Evolutionary conservation across 2,797 vertebrate genomes (phyloP).

Genomic region (Mormyrus hasselquistii): DNA sequence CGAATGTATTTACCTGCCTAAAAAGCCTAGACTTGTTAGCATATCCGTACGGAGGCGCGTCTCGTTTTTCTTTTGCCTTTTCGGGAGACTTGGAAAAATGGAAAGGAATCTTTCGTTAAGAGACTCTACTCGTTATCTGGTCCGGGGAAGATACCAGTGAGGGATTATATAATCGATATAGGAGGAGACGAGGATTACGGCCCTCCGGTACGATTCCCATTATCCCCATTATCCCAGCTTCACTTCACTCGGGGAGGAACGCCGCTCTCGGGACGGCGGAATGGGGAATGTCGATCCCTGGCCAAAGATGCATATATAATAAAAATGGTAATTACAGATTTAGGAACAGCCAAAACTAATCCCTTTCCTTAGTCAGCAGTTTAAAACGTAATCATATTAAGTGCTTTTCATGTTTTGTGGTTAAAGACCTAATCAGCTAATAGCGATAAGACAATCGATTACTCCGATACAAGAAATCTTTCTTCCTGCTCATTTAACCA

Average conservation of each 20-base stretch:
- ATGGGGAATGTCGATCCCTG: background rate
- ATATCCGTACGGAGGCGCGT: background rate
- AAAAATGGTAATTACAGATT: background rate
- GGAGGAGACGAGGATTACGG: background rate
- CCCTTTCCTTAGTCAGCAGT: background rate
- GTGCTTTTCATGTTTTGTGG: background rate
- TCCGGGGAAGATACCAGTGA: background rate
- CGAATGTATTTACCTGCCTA: background rate
- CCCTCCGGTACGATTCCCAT: background rate
- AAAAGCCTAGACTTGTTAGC: background rate
- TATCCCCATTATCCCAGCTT: background rate
- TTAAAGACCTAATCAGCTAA: background rate
- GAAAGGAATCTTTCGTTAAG: background rate
- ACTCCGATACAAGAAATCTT: background rate
- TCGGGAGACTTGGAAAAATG: background rate
- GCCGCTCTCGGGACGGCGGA: background rate
- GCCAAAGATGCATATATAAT: background rate
- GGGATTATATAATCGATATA: background rate
- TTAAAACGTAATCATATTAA: slow-evolving; percentile 1
- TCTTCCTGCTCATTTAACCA: background rate
- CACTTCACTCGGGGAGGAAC: background rate
- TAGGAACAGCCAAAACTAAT: background rate
- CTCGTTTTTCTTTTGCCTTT: background rate
- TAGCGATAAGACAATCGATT: background rate
- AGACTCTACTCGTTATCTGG: background rate